Base-by-base conservation (phyloP, 1,140 invertebrate species). In the Megalopta genalis region DNA sequence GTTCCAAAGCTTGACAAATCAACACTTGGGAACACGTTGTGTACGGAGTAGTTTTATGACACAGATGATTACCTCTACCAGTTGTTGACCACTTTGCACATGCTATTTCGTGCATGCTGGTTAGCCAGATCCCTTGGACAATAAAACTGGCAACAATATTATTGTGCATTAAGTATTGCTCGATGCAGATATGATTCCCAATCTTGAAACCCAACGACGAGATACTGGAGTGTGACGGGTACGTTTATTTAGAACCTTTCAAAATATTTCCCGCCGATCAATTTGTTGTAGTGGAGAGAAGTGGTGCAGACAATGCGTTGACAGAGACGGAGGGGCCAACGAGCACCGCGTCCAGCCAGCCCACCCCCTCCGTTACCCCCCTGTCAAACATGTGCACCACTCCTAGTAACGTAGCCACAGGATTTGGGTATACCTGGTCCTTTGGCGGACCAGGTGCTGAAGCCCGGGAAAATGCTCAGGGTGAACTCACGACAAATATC, bases 221-320 rank as follows among this genome's bases (percentile, higher is more conserved):
- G 91, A 93, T 91, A 92, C 91, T 92, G 92, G 92, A 93, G 92
- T 89, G 91, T 91, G 89, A 93, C 92, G 91, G 88, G 90, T 90
- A 87, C 82, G 86, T 90, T 82, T 88, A 90, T 81, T 89, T 92
- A 90, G 91, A 93, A 88, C 89, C 92, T 77, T 88, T 91, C 86
- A 93, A 93, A 90, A 92, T 93, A 91, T 92, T 93, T 86, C 92
- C 92, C 82, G 88, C 90, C 79, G 92, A 93, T 84, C 91, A 92
- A 83, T 92, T 93, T 88, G 92, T 92, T 85, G 90, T 93, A 75
- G 91, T 92, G 85, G 92, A 93, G 80, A 90, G 88, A 87, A 84
- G 88, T 82, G 91, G 90, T 88, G 88, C 85, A 64, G 92, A 93
- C 73, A 87, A 93, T 90, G 90, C 89, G 74, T 90, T 92, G 90